Conservation (phyloP, 1,140 invertebrate genomes). For the Probaryconus sp. region DNA sequence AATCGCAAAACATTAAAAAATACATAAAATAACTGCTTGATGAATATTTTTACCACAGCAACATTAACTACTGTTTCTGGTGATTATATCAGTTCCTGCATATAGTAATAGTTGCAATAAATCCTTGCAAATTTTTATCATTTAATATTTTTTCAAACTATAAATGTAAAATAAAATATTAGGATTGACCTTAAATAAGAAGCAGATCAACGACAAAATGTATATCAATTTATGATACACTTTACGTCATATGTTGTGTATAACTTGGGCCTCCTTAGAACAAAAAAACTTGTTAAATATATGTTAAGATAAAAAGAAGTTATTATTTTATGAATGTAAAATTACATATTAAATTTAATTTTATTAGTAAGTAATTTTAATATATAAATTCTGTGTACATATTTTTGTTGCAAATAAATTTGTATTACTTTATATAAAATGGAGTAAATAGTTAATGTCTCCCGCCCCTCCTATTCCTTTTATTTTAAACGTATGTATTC, state of each 20-base stretch:
- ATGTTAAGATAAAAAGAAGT: not conserved
- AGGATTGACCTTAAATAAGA: no score
- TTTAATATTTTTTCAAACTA: no score
- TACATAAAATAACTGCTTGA: no score
- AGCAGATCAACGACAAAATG: constrained; percentile 16
- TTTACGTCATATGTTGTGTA: constrained; percentile 26
- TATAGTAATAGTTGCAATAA: no score
- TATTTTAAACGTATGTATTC: not conserved
- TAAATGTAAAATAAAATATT: no score
- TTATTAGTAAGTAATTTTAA: not conserved
- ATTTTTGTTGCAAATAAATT: constrained; percentile 45
- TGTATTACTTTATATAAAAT: constrained; percentile 32
- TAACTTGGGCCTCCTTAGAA: constrained; percentile 37
- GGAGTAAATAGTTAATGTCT: constrained; percentile 44
- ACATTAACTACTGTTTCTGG: no score
- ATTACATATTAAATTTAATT: constrained; percentile 1
- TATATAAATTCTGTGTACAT: constrained; percentile 25
- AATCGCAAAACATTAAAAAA: no score
- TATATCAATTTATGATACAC: not conserved
- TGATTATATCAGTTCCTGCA: no score
- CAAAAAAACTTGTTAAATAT: not conserved
- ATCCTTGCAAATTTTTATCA: no score
- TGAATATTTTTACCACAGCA: no score
- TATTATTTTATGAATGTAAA: not conserved
- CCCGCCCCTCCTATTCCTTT: not conserved